phyloP scores from a whole-genome alignment of 2,797 vertebrate species.

The Philypnodon macrostomus region DNA sequence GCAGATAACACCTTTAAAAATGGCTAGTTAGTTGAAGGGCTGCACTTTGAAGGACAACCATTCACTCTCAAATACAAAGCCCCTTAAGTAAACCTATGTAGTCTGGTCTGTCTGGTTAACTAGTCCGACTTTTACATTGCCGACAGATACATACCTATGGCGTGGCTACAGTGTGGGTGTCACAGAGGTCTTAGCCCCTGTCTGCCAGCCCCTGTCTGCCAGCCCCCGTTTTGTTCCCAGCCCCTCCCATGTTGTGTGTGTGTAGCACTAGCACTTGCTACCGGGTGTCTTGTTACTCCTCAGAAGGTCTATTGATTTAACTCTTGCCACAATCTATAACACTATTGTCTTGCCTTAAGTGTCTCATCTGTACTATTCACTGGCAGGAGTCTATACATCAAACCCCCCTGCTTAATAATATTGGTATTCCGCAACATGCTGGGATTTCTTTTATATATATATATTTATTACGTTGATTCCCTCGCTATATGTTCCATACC shows the following conservation, averaged over 20 bases:
- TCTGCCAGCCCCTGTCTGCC: slow-evolving; percentile 76
- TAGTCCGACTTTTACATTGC: no score
- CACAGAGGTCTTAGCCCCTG: slow-evolving; percentile 71
- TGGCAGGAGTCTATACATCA: slow-evolving; percentile 78
- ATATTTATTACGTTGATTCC: slow-evolving; percentile 32
- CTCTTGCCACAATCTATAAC: slow-evolving; percentile 84
- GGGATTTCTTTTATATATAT: slow-evolving; percentile 54
- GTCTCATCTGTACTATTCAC: slow-evolving; percentile 83
- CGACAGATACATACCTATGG: slow-evolving; percentile 41
- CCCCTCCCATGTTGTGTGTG: slow-evolving; percentile 68
- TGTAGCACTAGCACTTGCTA: slow-evolving; percentile 76
- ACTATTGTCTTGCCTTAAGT: slow-evolving; percentile 83
- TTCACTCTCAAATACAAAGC: no score
- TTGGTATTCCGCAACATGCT: slow-evolving; percentile 74
- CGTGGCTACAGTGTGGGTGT: slow-evolving; percentile 74
- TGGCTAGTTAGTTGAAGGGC: no score
- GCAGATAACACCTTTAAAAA: no score
- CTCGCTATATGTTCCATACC: slow-evolving; percentile 54
- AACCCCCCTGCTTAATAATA: slow-evolving; percentile 73
- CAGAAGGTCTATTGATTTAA: slow-evolving; percentile 85
- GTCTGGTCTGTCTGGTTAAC: no score
- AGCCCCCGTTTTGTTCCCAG: slow-evolving; percentile 78
- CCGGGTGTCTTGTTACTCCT: slow-evolving; percentile 82
- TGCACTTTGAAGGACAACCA: no score
- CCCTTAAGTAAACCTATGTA: no score